phyloP scores from a whole-genome alignment of 2,797 vertebrate species.

The Mycteria americana region DNA sequence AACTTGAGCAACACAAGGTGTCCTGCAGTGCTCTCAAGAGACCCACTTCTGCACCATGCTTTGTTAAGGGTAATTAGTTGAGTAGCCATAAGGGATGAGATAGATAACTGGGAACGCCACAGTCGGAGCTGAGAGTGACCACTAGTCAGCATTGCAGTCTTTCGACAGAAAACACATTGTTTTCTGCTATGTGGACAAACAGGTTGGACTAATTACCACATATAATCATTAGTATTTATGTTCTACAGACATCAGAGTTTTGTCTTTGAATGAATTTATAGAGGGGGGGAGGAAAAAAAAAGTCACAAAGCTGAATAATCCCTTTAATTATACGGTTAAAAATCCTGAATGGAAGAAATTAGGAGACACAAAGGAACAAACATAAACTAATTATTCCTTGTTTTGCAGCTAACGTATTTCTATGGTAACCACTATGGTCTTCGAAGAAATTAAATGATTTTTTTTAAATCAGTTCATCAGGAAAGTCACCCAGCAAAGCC shows the following conservation, averaged over 20 bases:
- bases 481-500: constrained; percentile 50
- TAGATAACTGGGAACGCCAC: background rate
- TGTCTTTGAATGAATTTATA: constrained; percentile 71
- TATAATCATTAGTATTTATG: constrained; percentile 64
- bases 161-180: background rate
- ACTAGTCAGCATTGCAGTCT: background rate
- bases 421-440: constrained; percentile 53
- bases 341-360: constrained; percentile 74
- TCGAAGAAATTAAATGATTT: constrained; percentile 23
- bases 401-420: constrained; percentile 58
- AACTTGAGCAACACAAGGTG: background rate
- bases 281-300: background rate
- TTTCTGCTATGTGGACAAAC: constrained; percentile 68
- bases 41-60: background rate
- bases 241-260: constrained; percentile 64
- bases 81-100: background rate
- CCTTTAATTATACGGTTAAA: constrained; percentile 75
- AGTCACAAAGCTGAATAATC: constrained; percentile 65
- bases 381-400: constrained; percentile 68
- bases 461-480: constrained; percentile 33
- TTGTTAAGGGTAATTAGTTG: background rate
- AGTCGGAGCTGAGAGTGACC: background rate
- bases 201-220: constrained; percentile 70
- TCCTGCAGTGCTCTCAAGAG: background rate
- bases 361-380: constrained; percentile 66